Evolutionary conservation across 1,140 invertebrate species (phyloP).

Genomic region (Brachionus calyciflorus): DNA sequence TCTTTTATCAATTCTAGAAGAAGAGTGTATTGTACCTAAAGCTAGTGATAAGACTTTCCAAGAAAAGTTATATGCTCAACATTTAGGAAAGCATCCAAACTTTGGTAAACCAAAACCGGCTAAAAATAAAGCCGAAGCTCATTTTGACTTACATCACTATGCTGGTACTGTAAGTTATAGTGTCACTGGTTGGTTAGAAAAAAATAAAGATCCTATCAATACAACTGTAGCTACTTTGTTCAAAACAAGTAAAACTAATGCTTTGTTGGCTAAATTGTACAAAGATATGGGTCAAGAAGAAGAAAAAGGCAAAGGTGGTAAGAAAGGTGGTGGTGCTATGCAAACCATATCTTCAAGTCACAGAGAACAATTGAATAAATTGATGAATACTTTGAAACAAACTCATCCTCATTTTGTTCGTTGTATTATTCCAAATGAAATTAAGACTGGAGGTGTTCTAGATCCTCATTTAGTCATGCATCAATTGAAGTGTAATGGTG

Average conservation of each 20-base stretch:
- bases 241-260: not conserved
- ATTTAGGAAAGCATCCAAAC: constrained; percentile 95
- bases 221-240: constrained; percentile 74
- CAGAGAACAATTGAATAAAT: constrained; percentile 90
- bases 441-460: constrained; percentile 92
- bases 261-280: not conserved
- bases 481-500: constrained; percentile 99
- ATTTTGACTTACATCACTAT: constrained; percentile 98
- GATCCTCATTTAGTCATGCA: constrained; percentile 94
- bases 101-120: constrained; percentile 94
- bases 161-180: constrained; percentile 77
- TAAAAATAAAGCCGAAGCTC: constrained; percentile 87
- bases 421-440: constrained; percentile 99
- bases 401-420: constrained; percentile 98
- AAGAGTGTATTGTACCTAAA: constrained; percentile 99
- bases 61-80: constrained; percentile 95
- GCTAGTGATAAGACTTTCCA: constrained; percentile 94
- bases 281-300: constrained; percentile 38
- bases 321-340: constrained; percentile 92
- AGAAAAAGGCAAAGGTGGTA: constrained; percentile 71
- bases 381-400: constrained; percentile 91
- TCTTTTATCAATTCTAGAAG: constrained; percentile 99
- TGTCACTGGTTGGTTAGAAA: constrained; percentile 94
- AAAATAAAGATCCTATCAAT: constrained; percentile 99
- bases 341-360: constrained; percentile 84